These are phyloP conservation scores for Montipora efflorescens DNA, from an alignment of 64 coral and sea anemone genomes.

Conservation along the genomic window DNA sequence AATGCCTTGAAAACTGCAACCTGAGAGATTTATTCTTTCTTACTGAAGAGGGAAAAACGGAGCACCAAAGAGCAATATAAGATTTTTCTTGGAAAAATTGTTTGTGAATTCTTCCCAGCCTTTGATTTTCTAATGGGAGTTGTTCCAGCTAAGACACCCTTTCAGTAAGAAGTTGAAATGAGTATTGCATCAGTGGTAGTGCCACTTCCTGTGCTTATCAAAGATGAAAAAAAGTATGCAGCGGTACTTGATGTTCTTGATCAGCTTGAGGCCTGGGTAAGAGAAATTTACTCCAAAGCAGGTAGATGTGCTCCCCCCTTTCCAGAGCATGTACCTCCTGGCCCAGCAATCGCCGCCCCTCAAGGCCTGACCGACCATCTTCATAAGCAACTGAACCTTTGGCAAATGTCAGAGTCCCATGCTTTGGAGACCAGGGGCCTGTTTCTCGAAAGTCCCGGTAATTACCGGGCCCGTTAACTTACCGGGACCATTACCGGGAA, in stretches of 20 bases:
- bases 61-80: background rate
- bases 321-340: background rate
- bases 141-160: background rate
- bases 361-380: conserved; percentile 32
- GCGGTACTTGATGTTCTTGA: conserved; percentile 47
- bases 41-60: conserved; percentile 8
- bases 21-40: conserved; percentile 19
- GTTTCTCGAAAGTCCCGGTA: no score
- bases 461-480: no score
- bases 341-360: conserved; percentile 16
- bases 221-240: conserved; percentile 63
- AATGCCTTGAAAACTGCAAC: conserved; percentile 18
- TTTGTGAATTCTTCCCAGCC: background rate
- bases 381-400: conserved; percentile 13
- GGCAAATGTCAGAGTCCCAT: background rate
- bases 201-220: conserved; percentile 48
- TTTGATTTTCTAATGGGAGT: background rate
- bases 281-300: conserved; percentile 30
- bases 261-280: conserved; percentile 25
- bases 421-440: background rate
- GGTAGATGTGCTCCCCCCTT: background rate
- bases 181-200: conserved; percentile 13
- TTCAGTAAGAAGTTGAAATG: conserved; percentile 16
- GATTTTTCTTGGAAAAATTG: background rate
- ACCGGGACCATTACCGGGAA: no score